Base-by-base conservation (phyloP, 2,113 vertebrate genomes). In the Pontoporia blainvillei region DNA sequence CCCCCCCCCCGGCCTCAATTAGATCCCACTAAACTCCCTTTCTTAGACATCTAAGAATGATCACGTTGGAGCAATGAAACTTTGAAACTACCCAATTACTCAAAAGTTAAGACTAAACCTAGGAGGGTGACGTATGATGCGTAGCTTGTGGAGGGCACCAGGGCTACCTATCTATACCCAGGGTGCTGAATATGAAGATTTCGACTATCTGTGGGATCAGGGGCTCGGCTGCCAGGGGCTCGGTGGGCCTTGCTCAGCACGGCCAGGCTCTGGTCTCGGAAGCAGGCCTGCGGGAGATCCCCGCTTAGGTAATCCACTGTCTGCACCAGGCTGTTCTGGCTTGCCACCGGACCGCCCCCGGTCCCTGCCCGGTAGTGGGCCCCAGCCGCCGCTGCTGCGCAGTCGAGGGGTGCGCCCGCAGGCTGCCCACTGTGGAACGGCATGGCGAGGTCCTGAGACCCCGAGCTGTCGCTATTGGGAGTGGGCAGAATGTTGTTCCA, bases 401-500 rank as follows among this genome's bases (percentile, higher is more conserved):
- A 99, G 99, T 99, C 99, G 82, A 99, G 98, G 8, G 99, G 98
- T 69, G 99, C 98, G 92, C 99, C 99, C 1, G 99, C 98, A 62
- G 99, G 98, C 98, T 98, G 99, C 57, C 99, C 99, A 76, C 99
- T 98, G 0, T 99, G 99, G 99, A 99, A 99, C 89, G 99, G 99
- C 99, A 99, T 98, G 96, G 99, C 96, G 97, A 99, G 98, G 99
- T 99, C 99, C 99, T 99, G 99, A 98, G 99, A 99, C 97, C 99
- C 99, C 18, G 99, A 99, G 99, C 99, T 99, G 99, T 99, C 99
- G 98, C 99, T 99, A 98, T 99, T 99, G 98, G 99, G 99, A 0
- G 99, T 99, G 98, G 99, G 99, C 97, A 99, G 99, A 96, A 99
- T 99, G 99, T 99, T 99, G 99, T 99, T 99, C 99, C 99, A 99